Evolutionary conservation across 2,113 vertebrate species (phyloP), one percentile per base, ranked within the genome.

Genomic region (Circaetus gallicus): DNA sequence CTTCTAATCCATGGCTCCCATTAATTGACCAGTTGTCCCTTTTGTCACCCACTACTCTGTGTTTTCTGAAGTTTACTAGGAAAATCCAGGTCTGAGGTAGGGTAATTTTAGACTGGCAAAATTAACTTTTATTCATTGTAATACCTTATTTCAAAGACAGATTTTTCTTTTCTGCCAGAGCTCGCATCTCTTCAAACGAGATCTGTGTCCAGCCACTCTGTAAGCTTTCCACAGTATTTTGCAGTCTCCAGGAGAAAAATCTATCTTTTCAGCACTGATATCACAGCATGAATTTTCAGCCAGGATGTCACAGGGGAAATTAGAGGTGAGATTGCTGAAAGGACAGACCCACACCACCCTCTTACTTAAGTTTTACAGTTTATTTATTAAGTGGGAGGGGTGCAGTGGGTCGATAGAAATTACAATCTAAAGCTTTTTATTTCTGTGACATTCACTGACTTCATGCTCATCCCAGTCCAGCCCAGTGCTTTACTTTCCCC

Each of bases 391-490:
- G 21, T 62, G 13, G 9, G 5, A 49, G 4, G 19, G 1, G 5
- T 62, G 6, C 31, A 29, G 11, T 40, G 22, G 2, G 6, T 28
- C 67, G 22, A 38, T 9, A n/a, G 17, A 40, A 38, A 49, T 45
- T 81, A 82, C 29, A 32, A 0, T 42, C 47, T 66, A n/a, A 40
- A 78, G 24, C 1, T 71, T 86, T 82, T 66, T 6, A 9, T 1
- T 9, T 66, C 25, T 82, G 7, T 61, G 66, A 55, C 13, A 24
- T 45, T 62, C 32, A 38, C 19, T 32, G 22, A 17, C 16, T 59
- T 38, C 52, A 61, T 0, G 0, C 8, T 45, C 4, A 29, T 4
- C 6, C 20, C 24, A 28, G 13, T 18, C 13, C n/a, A 58, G 14
- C 3, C 31, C 28, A 22, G 24, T 38, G 32, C 8, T 5, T 20